Conservation (phyloP, 1,140 invertebrate genomes). For the Drosophila santomea region DNA sequence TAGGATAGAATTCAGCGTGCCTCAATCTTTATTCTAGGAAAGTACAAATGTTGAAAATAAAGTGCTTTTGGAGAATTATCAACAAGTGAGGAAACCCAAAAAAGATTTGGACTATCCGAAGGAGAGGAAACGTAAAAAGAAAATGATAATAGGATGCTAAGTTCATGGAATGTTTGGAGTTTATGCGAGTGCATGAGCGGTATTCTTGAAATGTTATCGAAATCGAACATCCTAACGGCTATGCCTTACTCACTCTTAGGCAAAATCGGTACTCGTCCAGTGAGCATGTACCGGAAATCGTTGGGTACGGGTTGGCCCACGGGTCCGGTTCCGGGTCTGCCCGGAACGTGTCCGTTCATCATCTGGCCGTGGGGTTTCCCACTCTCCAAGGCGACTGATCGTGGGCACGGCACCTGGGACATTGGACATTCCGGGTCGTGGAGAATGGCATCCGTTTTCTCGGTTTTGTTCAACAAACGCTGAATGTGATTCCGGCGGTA, state of each 20-base stretch:
- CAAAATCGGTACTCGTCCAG: slow-evolving; percentile 35
- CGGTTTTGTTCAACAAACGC: slow-evolving; percentile 78
- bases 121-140: too few relatives aligned
- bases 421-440: slow-evolving; percentile 79
- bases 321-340: slow-evolving; percentile 58
- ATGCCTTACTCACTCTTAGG: slow-evolving; percentile 8
- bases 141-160: too few relatives aligned
- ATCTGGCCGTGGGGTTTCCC: slow-evolving; percentile 43
- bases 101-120: too few relatives aligned
- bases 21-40: too few relatives aligned
- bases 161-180: too few relatives aligned
- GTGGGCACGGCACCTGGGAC: slow-evolving; percentile 83
- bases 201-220: slow-evolving; percentile 10
- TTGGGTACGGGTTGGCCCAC: slow-evolving; percentile 41
- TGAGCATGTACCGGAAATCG: slow-evolving; percentile 81
- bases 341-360: slow-evolving; percentile 71
- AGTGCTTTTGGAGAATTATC: too few relatives aligned
- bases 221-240: slow-evolving; percentile 9
- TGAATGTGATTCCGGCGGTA: slow-evolving; percentile 87
- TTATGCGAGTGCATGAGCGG: too few relatives aligned
- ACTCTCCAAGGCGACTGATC: slow-evolving; percentile 65
- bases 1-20: too few relatives aligned
- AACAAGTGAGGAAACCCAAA: too few relatives aligned
- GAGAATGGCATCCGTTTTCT: slow-evolving; percentile 78
- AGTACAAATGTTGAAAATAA: too few relatives aligned